Evolutionary conservation across 1,140 invertebrate species (phyloP), one percentile per base, ranked within the genome.

Genomic region (Meloidogyne exigua): DNA sequence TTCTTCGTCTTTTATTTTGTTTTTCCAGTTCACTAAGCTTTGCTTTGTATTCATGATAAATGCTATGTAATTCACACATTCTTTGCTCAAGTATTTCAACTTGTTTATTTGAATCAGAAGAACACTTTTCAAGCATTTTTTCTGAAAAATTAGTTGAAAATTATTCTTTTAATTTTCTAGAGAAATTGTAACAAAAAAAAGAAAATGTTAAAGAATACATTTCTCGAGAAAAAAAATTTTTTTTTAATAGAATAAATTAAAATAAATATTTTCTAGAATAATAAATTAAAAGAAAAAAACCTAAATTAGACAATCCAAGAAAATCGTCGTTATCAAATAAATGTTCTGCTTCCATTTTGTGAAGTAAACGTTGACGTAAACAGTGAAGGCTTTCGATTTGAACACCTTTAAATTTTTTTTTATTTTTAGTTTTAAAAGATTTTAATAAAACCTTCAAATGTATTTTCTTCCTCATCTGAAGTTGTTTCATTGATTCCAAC

Each of bases 331-430:
- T 79, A 57, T 49, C 67, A 57, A 81, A 79, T 32, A 80, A 11
- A 39, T 80, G 67, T 76, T 79, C 76, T 0, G 75, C 57, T 70
- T 79, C 77, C 77, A 79, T 79, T 74, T 68, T 80, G 21, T 74
- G 65, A 49, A 68, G 21, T n/a, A 70, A 26, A 23, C 70, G 66
- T 26, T 68, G 63, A 18, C 74, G 25, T n/a, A 74, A 21, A 18
- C 25, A 68, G 5, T 44, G 63, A 72, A 32, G 62, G 12, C 72
- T 73, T 42, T 15, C 57, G 11, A 21, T 49, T 2, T 74, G 74
- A 15, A 44, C 72, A 23, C 44, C 74, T 74, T 75, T 25, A 68
- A 12, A n/a, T 39, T 18, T 75, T 74, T 28, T 49, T 64, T 13
- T 23, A 12, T 68, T 12, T 12, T 12, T 10, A 23, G 2, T 68